Evolutionary conservation across 2,888 invertebrate genomes (phyloP).

Genomic region (Strigamia crassipes): DNA sequence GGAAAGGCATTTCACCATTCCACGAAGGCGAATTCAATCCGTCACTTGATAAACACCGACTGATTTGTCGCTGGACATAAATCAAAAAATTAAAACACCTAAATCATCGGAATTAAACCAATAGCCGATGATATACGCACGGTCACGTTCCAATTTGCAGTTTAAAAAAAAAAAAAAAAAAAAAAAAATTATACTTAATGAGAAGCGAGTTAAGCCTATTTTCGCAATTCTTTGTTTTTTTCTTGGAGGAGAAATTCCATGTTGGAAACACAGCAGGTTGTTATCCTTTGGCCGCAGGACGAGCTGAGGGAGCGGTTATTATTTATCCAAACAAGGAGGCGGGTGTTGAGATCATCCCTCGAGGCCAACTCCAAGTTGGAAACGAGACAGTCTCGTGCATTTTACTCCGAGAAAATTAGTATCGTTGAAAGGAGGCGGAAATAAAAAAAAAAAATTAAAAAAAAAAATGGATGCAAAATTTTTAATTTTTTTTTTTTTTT

Average conservation of each 20-base stretch:
- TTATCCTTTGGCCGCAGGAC: constrained; percentile 20
- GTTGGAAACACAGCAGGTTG: neutral
- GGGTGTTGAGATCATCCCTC: constrained; percentile 29
- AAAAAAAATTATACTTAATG: neutral
- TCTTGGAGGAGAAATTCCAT: neutral
- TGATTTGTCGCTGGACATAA: neutral
- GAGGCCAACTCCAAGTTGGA: constrained; percentile 5
- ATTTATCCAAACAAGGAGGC: constrained; percentile 31
- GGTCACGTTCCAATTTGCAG: too few relatives aligned
- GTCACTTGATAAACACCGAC: neutral
- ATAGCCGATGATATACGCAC: too few relatives aligned
- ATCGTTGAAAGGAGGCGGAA: neutral
- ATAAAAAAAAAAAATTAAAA: neutral
- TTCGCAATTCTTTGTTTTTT: neutral
- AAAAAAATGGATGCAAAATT: too few relatives aligned
- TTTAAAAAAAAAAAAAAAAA: neutral
- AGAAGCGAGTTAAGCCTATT: too few relatives aligned
- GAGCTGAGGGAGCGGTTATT: constrained; percentile 3
- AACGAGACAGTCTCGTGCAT: constrained; percentile 2
- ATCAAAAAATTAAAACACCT: neutral
- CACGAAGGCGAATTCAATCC: neutral
- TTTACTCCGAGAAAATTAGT: constrained; percentile 1
- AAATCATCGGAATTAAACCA: neutral
- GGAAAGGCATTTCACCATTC: neutral
- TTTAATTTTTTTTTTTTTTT: too few relatives aligned